Evolutionary conservation across 2,113 vertebrate species (phyloP).

Genomic region (Carollia perspicillata): DNA sequence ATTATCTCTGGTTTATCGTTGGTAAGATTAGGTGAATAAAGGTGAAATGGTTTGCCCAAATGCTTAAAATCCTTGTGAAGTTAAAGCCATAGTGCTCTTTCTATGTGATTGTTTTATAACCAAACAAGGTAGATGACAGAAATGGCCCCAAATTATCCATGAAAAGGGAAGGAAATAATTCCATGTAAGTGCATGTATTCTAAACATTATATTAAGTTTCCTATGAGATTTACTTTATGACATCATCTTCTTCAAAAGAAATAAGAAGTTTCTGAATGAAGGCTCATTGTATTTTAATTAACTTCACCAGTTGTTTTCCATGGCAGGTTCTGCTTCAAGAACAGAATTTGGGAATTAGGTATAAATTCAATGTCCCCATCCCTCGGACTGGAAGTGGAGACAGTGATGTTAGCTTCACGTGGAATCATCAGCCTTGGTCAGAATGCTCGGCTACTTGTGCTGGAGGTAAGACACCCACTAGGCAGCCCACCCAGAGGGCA

Average conservation of each 20-base stretch:
- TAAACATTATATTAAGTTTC: slow-evolving; percentile 19
- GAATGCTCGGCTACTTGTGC: slow-evolving; percentile 96
- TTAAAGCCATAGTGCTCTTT: not conserved
- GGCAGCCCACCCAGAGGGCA: slow-evolving; percentile 64
- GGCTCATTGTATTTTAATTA: slow-evolving; percentile 76
- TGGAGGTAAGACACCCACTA: slow-evolving; percentile 88
- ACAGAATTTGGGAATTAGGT: slow-evolving; percentile 95
- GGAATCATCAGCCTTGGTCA: slow-evolving; percentile 95
- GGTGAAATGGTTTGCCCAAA: not conserved
- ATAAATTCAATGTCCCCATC: slow-evolving; percentile 98
- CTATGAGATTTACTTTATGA: slow-evolving; percentile 23
- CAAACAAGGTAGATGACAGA: slow-evolving; percentile 7
- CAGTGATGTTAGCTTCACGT: slow-evolving; percentile 95
- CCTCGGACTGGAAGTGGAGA: slow-evolving; percentile 95
- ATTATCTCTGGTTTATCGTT: not conserved
- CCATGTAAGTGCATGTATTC: not conserved
- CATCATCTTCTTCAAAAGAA: slow-evolving; percentile 53
- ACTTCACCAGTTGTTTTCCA: slow-evolving; percentile 84
- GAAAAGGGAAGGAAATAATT: slow-evolving; percentile 14
- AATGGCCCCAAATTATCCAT: slow-evolving; percentile 1
- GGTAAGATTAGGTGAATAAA: slow-evolving; percentile 16
- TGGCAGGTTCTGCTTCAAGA: slow-evolving; percentile 97
- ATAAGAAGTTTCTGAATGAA: slow-evolving; percentile 55
- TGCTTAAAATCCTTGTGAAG: not conserved
- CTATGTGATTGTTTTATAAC: not conserved